Conservation (phyloP, 2,797 vertebrate genomes). For the Carcharodon carcharias region DNA sequence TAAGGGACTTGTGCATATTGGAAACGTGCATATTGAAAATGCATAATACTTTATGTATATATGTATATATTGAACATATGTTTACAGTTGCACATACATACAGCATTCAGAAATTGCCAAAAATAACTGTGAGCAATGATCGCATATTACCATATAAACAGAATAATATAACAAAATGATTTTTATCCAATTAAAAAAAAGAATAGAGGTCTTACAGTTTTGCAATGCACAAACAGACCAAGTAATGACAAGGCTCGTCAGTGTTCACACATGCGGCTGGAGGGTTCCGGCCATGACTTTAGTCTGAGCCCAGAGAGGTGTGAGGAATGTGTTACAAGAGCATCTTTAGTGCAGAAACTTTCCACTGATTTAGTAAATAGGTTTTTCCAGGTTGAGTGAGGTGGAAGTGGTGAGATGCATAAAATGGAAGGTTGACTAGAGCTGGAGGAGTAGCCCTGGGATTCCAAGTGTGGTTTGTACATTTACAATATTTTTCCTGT, state of each 20-base stretch:
- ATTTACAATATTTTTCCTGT: slow-evolving; percentile 6
- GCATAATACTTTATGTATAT: neutral
- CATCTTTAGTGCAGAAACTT: neutral
- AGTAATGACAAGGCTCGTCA: neutral
- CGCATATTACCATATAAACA: neutral
- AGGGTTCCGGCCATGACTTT: neutral
- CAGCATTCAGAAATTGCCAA: neutral
- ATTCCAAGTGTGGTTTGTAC: neutral
- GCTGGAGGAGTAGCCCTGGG: neutral
- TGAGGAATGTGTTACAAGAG: neutral
- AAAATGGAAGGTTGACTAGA: neutral
- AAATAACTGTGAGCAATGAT: neutral
- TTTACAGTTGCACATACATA: neutral
- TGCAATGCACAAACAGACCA: neutral
- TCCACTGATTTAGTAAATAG: neutral
- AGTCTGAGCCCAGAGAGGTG: neutral
- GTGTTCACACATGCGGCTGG: neutral
- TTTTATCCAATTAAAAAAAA: neutral
- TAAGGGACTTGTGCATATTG: neutral
- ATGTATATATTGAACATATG: neutral
- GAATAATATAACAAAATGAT: neutral
- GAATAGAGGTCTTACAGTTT: neutral
- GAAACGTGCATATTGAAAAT: neutral
- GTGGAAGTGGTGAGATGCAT: neutral
- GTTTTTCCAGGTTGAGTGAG: neutral